A percentile compares a stretch with the other conserved stretches of the same genome.
Evolutionary conservation across 2,888 invertebrate genomes (phyloP).

Genomic region (Bombylius major): DNA sequence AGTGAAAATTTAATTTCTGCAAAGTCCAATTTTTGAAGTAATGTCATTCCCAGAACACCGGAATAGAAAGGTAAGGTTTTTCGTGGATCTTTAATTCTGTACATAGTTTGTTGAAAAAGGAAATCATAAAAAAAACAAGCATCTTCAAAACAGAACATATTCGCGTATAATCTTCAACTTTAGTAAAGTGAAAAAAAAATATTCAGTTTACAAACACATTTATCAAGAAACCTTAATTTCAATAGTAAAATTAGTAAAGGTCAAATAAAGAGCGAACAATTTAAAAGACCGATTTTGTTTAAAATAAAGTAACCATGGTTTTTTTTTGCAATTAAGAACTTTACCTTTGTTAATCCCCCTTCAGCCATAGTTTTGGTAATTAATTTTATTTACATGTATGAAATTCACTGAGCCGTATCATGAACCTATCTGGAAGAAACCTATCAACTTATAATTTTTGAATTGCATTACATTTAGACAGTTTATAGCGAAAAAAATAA

Average conservation of each 20-base stretch:
- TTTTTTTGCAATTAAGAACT: neutral
- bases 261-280: neutral
- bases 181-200: too few relatives aligned
- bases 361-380: neutral
- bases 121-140: slow-evolving; percentile 50
- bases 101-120: slow-evolving; percentile 95
- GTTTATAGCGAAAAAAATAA: too few relatives aligned
- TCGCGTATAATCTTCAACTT: too few relatives aligned
- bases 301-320: too few relatives aligned
- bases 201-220: too few relatives aligned
- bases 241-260: neutral
- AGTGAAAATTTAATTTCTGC: slow-evolving; percentile 78
- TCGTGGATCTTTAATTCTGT: slow-evolving; percentile 83
- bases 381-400: too few relatives aligned
- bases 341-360: slow-evolving; percentile 55
- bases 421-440: too few relatives aligned
- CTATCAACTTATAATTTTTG: too few relatives aligned
- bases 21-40: slow-evolving; percentile 79
- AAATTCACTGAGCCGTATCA: too few relatives aligned
- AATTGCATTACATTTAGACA: too few relatives aligned
- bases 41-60: slow-evolving; percentile 78
- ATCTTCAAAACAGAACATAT: too few relatives aligned
- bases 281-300: neutral
- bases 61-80: slow-evolving; percentile 84
- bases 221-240: too few relatives aligned